phyloP scores from a whole-genome alignment of 2,113 vertebrate species.

The Python bivittatus region DNA sequence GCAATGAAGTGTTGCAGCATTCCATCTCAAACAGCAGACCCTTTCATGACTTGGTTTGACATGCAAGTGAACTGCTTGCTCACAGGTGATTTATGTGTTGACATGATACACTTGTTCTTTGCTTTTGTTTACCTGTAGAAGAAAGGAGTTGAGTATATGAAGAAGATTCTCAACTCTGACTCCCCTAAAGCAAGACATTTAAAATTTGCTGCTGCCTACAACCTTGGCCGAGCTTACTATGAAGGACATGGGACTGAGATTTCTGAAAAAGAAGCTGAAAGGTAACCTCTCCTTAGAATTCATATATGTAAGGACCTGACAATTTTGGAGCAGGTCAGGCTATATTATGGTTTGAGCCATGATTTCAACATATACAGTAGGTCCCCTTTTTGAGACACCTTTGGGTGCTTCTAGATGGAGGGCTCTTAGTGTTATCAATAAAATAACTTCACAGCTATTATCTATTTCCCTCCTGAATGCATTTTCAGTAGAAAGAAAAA shows the following conservation, averaged over 20 bases:
- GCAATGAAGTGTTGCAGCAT: not conserved
- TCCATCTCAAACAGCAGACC: not conserved
- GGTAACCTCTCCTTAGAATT: constrained; percentile 56
- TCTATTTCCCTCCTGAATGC: not conserved
- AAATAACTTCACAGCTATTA: not conserved
- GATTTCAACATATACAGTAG: not conserved
- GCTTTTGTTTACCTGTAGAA: constrained; percentile 61
- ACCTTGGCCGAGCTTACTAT: constrained; percentile 78
- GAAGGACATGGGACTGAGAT: constrained; percentile 75
- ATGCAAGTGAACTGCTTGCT: not conserved
- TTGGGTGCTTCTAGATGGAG: not conserved
- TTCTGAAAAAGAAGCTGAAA: constrained; percentile 77
- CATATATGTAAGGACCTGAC: not conserved
- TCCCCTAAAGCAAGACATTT: constrained; percentile 70
- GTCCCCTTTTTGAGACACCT: not conserved
- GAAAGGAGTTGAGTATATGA: constrained; percentile 79
- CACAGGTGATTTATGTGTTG: not conserved
- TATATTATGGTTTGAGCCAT: not conserved
- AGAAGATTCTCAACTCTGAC: constrained; percentile 71
- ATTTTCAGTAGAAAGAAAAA: not conserved
- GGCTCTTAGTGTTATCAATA: not conserved
- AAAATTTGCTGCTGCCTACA: constrained; percentile 79
- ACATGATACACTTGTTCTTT: not conserved
- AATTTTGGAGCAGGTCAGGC: not conserved
- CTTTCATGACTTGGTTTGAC: not conserved